Evolutionary conservation across 2,888 invertebrate genomes (phyloP).

Genomic region (Diaperis boleti): DNA sequence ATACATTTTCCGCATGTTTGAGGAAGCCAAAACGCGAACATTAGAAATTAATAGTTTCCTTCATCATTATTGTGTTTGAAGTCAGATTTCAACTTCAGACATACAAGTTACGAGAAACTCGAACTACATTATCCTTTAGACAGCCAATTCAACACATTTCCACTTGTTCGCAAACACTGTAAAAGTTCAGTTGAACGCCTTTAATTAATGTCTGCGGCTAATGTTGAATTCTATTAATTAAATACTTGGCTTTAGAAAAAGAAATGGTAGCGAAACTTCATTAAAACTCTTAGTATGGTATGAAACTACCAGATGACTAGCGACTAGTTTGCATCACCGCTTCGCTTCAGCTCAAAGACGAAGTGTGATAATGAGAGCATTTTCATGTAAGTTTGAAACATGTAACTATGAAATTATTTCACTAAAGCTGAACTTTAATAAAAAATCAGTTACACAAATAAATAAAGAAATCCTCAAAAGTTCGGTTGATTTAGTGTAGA

Average conservation of each 20-base stretch:
- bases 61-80: constrained; percentile 8
- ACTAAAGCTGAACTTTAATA: too few species aligned
- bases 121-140: constrained; percentile 9
- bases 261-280: not conserved
- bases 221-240: constrained; percentile 9
- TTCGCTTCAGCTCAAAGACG: constrained; percentile 2
- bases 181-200: constrained; percentile 16
- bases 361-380: not conserved
- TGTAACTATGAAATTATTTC: too few species aligned
- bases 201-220: constrained; percentile 13
- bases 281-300: not conserved
- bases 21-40: not conserved
- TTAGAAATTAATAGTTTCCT: constrained; percentile 9
- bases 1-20: too few species aligned
- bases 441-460: too few species aligned
- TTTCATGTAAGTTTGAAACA: too few species aligned
- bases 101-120: constrained; percentile 12
- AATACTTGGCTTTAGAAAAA: constrained; percentile 8
- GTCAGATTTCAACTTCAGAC: constrained; percentile 18
- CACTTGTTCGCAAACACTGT: constrained; percentile 3
- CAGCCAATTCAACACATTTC: constrained; percentile 17
- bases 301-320: constrained; percentile 9
- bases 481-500: too few species aligned
- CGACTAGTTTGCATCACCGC: not conserved
- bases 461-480: too few species aligned